Conservation (phyloP, 2,888 invertebrate species). For the Scaptomyza reducta region DNA sequence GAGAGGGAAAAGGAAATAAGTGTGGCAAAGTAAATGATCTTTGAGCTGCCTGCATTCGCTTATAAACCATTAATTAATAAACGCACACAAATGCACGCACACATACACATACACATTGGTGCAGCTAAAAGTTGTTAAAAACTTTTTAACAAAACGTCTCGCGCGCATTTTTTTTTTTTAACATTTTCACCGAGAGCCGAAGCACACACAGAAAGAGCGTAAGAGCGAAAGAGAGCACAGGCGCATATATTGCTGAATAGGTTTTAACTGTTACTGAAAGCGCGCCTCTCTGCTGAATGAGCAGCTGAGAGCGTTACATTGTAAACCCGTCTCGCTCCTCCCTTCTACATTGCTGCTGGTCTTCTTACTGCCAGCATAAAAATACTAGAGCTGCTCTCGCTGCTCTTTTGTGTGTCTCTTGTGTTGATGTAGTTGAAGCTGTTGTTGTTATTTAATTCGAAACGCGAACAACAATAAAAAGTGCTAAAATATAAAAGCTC, state of each 20-base stretch:
- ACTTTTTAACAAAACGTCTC: slow-evolving; percentile 58
- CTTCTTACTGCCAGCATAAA: slow-evolving; percentile 36
- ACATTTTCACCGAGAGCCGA: slow-evolving; percentile 65
- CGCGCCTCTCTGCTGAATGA: slow-evolving; percentile 47
- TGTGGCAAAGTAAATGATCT: slow-evolving; percentile 24
- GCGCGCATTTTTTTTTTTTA: slow-evolving; percentile 73
- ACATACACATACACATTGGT: slow-evolving; percentile 2
- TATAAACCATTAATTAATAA: slow-evolving; percentile 41
- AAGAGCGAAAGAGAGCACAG: slow-evolving; percentile 12
- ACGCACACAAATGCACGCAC: slow-evolving; percentile 16
- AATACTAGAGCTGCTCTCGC: slow-evolving; percentile 19
- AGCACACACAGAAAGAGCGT: slow-evolving; percentile 29
- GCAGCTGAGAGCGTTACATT: slow-evolving; percentile 27
- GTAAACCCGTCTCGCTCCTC: slow-evolving; percentile 13
- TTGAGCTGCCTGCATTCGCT: slow-evolving; percentile 18
- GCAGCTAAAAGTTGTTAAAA: slow-evolving; percentile 46
- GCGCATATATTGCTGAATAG: slow-evolving; percentile 46
- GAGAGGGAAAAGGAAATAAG: slow-evolving; percentile 6
- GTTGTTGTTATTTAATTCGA: slow-evolving; percentile 18
- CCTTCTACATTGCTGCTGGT: not conserved
- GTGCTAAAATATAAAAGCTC: slow-evolving; percentile 49
- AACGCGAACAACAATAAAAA: slow-evolving; percentile 27
- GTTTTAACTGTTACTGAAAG: slow-evolving; percentile 32
- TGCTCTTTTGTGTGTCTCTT: not conserved
- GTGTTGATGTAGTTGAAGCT: slow-evolving; percentile 11